Evolutionary conservation across 2,888 invertebrate genomes (phyloP), one percentile per base, ranked within the genome.

Genomic region (Ophion obscuratus): DNA sequence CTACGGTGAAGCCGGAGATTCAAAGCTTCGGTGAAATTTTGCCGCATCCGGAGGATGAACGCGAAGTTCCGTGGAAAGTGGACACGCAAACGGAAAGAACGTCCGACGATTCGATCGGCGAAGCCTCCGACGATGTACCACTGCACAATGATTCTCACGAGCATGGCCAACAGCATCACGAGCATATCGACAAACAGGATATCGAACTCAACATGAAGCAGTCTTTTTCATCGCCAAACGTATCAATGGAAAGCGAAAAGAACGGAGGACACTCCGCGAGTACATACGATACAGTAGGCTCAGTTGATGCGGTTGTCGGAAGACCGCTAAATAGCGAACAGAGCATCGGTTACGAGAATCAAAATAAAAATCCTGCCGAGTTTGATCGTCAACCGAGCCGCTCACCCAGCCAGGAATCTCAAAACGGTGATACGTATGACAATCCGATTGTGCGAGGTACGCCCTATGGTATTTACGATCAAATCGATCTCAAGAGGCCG

Each of bases 311-410:
- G 2, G 88, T 88, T 11, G 85, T 90, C 3, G 90, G 90, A 4
- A 91, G 91, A 44, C 92, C 92, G 3, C 61, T 89, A 6, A 89
- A 88, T 61, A 74, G 75, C 0, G 87, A 84, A 2, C 88, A 89
- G 20, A 87, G 80, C 27, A 75, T 85, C 9, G 81, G 61, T 17
- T 88, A 89, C 20, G 87, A 79, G 27, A 74, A 87, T 31, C 78
- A 88, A 9, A 89, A 91, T 2, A 87, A 87, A n/a, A 88, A 88
- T 64, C 87, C 88, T 14, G 6, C 73, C 14, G 81, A 81, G 20
- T 90, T 89, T 27, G 81, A 73, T 14, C 83, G 88, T 17, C 87
- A 88, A 11, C 62, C 71, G 11, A 70, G 20, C 0, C 67, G 67
- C 31, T 75, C 61, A 5, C 87, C 87, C 24, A 86, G 75, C 5